Percentiles rank a stretch among this genome's conserved stretches.
phyloP scores from a whole-genome alignment of 1,140 invertebrate species.

The Aradophagus sp. region DNA sequence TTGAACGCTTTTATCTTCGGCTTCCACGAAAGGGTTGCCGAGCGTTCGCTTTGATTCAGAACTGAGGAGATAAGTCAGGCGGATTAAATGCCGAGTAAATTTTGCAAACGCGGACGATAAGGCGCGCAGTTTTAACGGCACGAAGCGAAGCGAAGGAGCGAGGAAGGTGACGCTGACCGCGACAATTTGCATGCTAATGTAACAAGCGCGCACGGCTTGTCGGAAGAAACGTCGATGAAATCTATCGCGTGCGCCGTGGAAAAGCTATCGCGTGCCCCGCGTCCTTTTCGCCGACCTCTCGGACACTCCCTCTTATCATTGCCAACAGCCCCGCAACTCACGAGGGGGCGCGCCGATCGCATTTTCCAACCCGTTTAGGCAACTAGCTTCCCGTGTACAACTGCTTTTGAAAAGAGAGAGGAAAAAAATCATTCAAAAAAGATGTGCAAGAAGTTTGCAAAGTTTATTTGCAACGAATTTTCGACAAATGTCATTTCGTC shows the following conservation, averaged over 20 bases:
- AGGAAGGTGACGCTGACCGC: conserved; percentile 8
- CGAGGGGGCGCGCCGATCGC: conserved; percentile 5
- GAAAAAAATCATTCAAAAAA: too few species aligned
- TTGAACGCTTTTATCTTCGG: conserved; percentile 20
- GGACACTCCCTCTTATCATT: conserved; percentile 38
- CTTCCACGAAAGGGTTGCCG: conserved; percentile 8
- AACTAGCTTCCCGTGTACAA: conserved; percentile 8
- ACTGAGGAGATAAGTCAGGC: conserved; percentile 21
- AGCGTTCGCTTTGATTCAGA: neutral
- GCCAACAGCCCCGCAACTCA: conserved; percentile 11
- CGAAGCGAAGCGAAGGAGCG: neutral
- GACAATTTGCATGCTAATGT: conserved; percentile 68
- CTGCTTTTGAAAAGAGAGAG: neutral
- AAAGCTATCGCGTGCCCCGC: conserved; percentile 48
- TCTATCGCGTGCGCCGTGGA: conserved; percentile 62
- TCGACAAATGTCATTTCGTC: neutral
- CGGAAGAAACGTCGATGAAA: conserved; percentile 62
- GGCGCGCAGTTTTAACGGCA: conserved; percentile 30
- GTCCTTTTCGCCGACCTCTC: conserved; percentile 40
- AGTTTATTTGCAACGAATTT: too few species aligned
- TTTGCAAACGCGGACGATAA: conserved; percentile 40
- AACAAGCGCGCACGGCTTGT: conserved; percentile 36
- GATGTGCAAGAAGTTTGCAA: too few species aligned
- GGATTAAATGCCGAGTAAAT: conserved; percentile 31
- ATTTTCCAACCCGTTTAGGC: conserved; percentile 31